Base-by-base conservation (phyloP, 1,140 invertebrate species). In the Micrasema minimum region DNA sequence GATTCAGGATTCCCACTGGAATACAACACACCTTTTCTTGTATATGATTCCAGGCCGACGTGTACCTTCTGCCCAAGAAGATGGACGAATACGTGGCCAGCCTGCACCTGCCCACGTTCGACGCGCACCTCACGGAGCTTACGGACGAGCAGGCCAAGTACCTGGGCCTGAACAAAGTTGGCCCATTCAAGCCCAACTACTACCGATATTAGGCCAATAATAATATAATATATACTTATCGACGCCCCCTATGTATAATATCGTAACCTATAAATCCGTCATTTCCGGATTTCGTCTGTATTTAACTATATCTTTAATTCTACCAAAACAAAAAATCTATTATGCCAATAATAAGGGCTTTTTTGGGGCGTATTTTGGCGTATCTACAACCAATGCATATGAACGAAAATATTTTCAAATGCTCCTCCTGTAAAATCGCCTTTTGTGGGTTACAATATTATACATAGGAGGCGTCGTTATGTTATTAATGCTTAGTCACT, bases 1-100 rank as follows among this genome's bases (percentile, higher is more conserved):
- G n/a, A n/a, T n/a, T n/a, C n/a, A n/a, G n/a, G n/a, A n/a, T n/a
- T n/a, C n/a, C n/a, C n/a, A n/a, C n/a, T n/a, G n/a, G n/a, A n/a
- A n/a, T n/a, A 43, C 7, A n/a, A 0, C 2, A n/a, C 2, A 43
- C 3, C 16, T 2, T 14, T 3, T 16, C 18, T 14, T 16, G n/a
- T n/a, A 45, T 45, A 37, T 31, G 51, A 46, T 79, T 76, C 2
- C 78, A 85, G 83, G 93, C 93, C 73, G 97, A 99, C 82, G 96
- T 99, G 45, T 99, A 99, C 83, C 88, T 99, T 66, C 84, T 99
- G 76, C 97, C 97, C 55, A 99, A 99, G 87, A 99, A 98, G 85
- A 98, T 99, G 96, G 95, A 99, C 86, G 97, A 99, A 80, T 99
- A 98, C 83, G 97, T 99, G 9, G 96, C 96, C 6, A 95, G 92